phyloP scores from a whole-genome alignment of 2,888 invertebrate species.

The Epinotia ramella region DNA sequence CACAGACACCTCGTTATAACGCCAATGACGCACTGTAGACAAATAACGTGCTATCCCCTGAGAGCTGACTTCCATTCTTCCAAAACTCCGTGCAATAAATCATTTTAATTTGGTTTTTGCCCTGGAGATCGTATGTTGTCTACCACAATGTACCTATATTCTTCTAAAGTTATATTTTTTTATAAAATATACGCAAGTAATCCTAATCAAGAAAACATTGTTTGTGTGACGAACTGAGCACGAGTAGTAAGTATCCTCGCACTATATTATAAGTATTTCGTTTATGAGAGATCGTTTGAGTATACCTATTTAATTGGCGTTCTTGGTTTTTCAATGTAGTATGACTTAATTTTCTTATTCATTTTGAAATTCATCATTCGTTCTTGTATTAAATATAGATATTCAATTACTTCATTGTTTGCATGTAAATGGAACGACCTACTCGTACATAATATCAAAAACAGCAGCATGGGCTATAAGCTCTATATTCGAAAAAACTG shows the following conservation, averaged over 20 bases:
- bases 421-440: not conserved
- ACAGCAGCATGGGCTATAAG: conserved; percentile 1
- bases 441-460: not conserved
- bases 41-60: conserved; percentile 45
- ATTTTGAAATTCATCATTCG: too few species aligned
- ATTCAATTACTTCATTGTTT: not conserved
- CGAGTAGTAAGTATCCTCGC: too few species aligned
- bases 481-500: not conserved
- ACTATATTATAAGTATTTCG: too few species aligned
- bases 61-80: conserved; percentile 39
- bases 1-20: conserved; percentile 70
- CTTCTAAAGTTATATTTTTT: not conserved
- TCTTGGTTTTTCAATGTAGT: not conserved
- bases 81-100: conserved; percentile 39
- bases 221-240: too few species aligned
- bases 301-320: too few species aligned
- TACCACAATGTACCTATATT: not conserved
- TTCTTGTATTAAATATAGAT: too few species aligned
- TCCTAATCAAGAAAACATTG: too few species aligned
- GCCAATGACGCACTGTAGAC: conserved; percentile 58
- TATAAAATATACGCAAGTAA: too few species aligned
- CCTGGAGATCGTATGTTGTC: conserved; percentile 15
- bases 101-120: conserved; percentile 40
- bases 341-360: not conserved
- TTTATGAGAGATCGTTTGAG: too few species aligned